Evolutionary conservation across 2,888 invertebrate genomes (phyloP).

Genomic region (Hedya salicella): DNA sequence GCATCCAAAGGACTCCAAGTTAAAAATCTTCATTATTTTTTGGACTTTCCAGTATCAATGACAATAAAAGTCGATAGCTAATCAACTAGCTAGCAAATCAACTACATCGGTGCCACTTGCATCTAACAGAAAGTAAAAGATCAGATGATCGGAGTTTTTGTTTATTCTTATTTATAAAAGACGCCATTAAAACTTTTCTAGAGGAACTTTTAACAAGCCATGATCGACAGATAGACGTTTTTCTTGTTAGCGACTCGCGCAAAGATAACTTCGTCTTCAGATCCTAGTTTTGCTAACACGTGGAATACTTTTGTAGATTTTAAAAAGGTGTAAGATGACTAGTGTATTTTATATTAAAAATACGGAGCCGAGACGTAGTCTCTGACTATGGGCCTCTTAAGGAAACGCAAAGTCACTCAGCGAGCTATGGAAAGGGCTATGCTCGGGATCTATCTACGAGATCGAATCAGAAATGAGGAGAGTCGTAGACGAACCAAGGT

Average conservation of each 20-base stretch:
- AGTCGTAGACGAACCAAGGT: too few relatives aligned
- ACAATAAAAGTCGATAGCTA: too few relatives aligned
- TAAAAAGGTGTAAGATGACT: background rate
- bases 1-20: too few relatives aligned
- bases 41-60: too few relatives aligned
- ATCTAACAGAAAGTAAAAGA: slow-evolving; percentile 1
- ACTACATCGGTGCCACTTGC: slow-evolving; percentile 12
- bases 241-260: slow-evolving; percentile 48
- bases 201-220: slow-evolving; percentile 55
- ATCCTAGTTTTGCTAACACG: slow-evolving; percentile 34
- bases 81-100: background rate
- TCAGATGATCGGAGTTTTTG: slow-evolving; percentile 31
- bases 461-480: too few relatives aligned
- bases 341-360: too few relatives aligned
- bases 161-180: slow-evolving; percentile 47
- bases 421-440: too few relatives aligned
- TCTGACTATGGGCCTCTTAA: too few relatives aligned
- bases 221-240: slow-evolving; percentile 50
- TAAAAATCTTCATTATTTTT: too few relatives aligned
- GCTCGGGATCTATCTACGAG: too few relatives aligned
- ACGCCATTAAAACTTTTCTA: slow-evolving; percentile 52
- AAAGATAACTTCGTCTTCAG: slow-evolving; percentile 24
- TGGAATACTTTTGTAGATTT: background rate
- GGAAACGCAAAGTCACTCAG: too few relatives aligned
- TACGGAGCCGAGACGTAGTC: too few relatives aligned